Evolutionary conservation across 1,140 invertebrate species (phyloP), one percentile per base, ranked within the genome.

Genomic region (Gonioctena quinquepunctata): DNA sequence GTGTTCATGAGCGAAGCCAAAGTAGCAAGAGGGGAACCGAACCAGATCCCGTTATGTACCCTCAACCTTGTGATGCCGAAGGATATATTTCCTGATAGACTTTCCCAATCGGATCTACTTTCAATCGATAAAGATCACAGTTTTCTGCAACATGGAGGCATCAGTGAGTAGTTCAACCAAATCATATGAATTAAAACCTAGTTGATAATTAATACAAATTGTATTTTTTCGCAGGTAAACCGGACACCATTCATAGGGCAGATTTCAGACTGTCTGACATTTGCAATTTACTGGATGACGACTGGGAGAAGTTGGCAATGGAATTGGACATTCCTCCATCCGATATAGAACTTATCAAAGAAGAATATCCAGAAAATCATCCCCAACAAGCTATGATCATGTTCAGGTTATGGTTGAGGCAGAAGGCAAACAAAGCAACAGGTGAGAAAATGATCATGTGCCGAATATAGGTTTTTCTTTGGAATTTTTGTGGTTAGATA

Each of bases 1-100:
- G 93, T 96, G 75, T 97, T 99, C 81, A 97, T 98, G 95, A 92
- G 91, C 76, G 96, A 98, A 83, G 93, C 95, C 0, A 96, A 95
- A 85, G 91, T 92, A 66, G 86, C 89, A 4, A 88, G 94, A 75
- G 93, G 94, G 33, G 93, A 96, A 77, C 90, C 92, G 28, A 89
- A 92, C 18, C 94, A 95, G 81, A 91, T 89, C 5, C 96, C 96
- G 3, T 91, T 96, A 57, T 97, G 96, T 83, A 97, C 95, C 59
- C 85, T 98, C 28, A 96, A 97, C 81, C 92, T 98, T 70, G 86
- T 91, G 48, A 85, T 98, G 69, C 96, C 96, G 1, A 91, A 91
- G 64, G 87, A 90, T 72, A 90, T 94, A 59, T 87, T 90, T 18
- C 89, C 91, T 0, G 90, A 92, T 50, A 85, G 87, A 7, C 88